Evolutionary conservation across 2,888 invertebrate species (phyloP).

Genomic region (Epiperipatus broadwayi): DNA sequence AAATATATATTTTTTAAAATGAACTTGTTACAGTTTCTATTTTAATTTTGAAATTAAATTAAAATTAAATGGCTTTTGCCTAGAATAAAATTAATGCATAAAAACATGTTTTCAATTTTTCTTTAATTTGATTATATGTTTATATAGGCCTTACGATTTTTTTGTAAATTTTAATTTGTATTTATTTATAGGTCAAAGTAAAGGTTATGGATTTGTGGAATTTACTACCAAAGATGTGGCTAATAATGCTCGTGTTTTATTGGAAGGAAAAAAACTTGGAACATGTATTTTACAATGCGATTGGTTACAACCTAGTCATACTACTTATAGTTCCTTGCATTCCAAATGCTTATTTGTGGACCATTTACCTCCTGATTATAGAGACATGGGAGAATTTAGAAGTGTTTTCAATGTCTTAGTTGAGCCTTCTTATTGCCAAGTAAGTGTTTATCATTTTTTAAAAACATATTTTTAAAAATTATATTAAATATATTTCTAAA

Average conservation of each 20-base stretch:
- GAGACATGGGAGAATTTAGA: conserved; percentile 33
- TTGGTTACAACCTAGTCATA: conserved; percentile 32
- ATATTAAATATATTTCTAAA: no score
- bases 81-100: no score
- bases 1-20: no score
- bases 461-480: no score
- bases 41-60: no score
- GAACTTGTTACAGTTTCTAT: no score
- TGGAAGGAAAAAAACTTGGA: conserved; percentile 30
- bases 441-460: no score
- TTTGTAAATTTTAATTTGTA: no score
- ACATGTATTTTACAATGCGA: conserved; percentile 32
- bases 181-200: conserved; percentile 33
- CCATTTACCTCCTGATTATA: conserved; percentile 33
- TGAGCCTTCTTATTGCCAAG: conserved; percentile 37
- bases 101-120: no score
- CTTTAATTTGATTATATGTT: no score
- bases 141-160: no score
- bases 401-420: conserved; percentile 32
- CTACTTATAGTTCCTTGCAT: conserved; percentile 32
- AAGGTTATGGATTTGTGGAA: conserved; percentile 38
- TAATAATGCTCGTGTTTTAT: conserved; percentile 30
- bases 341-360: conserved; percentile 36
- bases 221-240: conserved; percentile 33
- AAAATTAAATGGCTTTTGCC: no score